A percentile compares a stretch with the other conserved stretches of the same genome.
Conservation (phyloP, 1,140 invertebrate species). For the Drosophila pachea region DNA sequence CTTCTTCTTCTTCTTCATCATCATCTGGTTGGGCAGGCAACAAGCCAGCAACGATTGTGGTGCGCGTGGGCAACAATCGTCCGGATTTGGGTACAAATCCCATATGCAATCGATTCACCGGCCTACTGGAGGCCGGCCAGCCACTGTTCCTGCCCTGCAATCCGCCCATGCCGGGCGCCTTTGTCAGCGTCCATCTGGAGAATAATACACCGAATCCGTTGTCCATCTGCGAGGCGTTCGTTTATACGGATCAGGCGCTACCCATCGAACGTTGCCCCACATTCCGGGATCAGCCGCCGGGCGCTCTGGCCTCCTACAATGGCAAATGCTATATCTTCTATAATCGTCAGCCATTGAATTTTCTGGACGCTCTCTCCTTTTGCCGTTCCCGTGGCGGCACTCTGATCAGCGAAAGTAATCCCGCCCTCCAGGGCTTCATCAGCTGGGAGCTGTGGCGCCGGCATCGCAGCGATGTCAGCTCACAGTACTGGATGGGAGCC, state of each 20-base stretch:
- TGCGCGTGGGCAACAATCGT: constrained; percentile 95
- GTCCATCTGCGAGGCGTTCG: constrained; percentile 96
- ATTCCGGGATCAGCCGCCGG: constrained; percentile 94
- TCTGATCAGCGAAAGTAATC: constrained; percentile 95
- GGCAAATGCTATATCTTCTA: constrained; percentile 98
- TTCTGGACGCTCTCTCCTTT: constrained; percentile 89
- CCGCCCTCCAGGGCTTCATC: constrained; percentile 95
- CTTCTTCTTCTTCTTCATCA: not conserved
- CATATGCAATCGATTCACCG: constrained; percentile 93
- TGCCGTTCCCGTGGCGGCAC: constrained; percentile 90
- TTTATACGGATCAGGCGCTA: constrained; percentile 95
- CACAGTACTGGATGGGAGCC: constrained; percentile 97
- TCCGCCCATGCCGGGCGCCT: constrained; percentile 96
- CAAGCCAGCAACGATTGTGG: constrained; percentile 91
- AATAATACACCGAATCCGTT: constrained; percentile 85
- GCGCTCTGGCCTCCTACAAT: constrained; percentile 95
- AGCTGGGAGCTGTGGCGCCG: constrained; percentile 96
- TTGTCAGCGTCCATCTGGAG: constrained; percentile 94
- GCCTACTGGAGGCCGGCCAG: constrained; percentile 91
- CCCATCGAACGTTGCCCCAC: constrained; percentile 96
- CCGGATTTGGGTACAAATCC: constrained; percentile 95
- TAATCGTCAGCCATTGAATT: constrained; percentile 90
- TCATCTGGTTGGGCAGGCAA: too few relatives aligned
- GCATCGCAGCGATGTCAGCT: constrained; percentile 92
- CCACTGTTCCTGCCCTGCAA: constrained; percentile 95